Evolutionary conservation across 2,797 vertebrate genomes (phyloP).

Genomic region (Hyperoplus immaculatus): DNA sequence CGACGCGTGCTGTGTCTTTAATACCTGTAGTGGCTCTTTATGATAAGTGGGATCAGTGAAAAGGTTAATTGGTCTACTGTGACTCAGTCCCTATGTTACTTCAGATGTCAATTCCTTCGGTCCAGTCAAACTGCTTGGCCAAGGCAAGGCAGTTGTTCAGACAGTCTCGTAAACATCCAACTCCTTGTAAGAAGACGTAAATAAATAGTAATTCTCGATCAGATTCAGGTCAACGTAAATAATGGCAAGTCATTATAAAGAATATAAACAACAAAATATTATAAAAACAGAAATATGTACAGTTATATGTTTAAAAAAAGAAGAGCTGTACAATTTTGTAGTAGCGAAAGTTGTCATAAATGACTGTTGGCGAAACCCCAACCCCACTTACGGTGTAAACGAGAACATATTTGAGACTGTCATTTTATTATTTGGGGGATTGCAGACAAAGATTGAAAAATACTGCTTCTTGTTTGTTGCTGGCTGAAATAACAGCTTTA

Average conservation of each 20-base stretch:
- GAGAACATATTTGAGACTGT: no score
- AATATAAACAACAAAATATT: no score
- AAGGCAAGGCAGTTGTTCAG: neutral
- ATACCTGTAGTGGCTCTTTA: conserved; percentile 69
- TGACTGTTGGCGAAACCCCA: neutral
- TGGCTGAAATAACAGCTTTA: neutral
- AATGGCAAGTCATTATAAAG: no score
- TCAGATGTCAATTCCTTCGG: conserved; percentile 49
- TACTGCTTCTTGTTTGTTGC: neutral
- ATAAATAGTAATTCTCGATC: neutral
- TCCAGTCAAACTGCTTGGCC: conserved; percentile 15
- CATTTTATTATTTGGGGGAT: neutral
- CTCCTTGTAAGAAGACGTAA: neutral
- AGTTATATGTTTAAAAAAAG: no score
- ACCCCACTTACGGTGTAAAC: neutral
- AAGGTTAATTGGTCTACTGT: conserved; percentile 78
- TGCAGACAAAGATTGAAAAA: neutral
- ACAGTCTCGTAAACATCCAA: neutral
- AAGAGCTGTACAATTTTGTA: no score
- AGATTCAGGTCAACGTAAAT: no score
- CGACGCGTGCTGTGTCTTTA: conserved; percentile 41
- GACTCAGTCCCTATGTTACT: conserved; percentile 56
- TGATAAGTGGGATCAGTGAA: conserved; percentile 75
- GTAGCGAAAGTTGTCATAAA: neutral
- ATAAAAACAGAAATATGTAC: no score